Conservation (phyloP, 37 sponge, comb jelly and placozoan species). For the Axinella damicornis region DNA sequence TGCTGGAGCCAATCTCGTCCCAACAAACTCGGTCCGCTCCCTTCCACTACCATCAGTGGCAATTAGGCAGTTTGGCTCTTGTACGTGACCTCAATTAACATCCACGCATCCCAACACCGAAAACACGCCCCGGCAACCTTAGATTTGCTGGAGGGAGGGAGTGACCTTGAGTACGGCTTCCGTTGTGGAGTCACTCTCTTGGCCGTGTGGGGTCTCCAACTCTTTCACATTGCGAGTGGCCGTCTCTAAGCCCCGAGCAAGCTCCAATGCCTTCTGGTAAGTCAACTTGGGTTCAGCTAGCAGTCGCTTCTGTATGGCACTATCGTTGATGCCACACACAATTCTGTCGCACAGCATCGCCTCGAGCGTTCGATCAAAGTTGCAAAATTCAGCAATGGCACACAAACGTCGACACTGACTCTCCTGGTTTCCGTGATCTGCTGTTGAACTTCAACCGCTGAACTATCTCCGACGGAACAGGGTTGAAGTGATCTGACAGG, state of each 20-base stretch:
- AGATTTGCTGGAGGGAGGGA: not conserved
- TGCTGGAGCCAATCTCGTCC: slow-evolving; percentile 51
- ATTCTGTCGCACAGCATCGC: slow-evolving; percentile 53
- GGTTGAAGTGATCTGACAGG: not conserved
- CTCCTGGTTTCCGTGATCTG: not conserved
- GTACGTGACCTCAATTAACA: not conserved
- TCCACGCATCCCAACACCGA: not conserved
- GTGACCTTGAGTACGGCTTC: not conserved
- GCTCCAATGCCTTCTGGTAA: slow-evolving; percentile 1
- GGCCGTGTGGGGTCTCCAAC: not conserved
- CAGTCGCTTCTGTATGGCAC: not conserved
- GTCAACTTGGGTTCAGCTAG: not conserved
- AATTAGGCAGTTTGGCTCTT: not conserved
- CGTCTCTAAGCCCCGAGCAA: slow-evolving; percentile 23
- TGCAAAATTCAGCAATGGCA: not conserved
- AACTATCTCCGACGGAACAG: slow-evolving; percentile 16
- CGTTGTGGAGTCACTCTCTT: not conserved
- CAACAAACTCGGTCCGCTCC: slow-evolving; percentile 45
- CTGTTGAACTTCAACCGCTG: not conserved
- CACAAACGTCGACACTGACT: not conserved
- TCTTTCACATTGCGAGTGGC: slow-evolving; percentile 22
- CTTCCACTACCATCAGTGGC: slow-evolving; percentile 37
- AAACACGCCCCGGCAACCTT: slow-evolving; percentile 4
- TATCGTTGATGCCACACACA: slow-evolving; percentile 25
- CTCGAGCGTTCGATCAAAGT: not conserved